phyloP scores from a whole-genome alignment of 2,888 invertebrate genomes.

The Opisthograptis luteolata region DNA sequence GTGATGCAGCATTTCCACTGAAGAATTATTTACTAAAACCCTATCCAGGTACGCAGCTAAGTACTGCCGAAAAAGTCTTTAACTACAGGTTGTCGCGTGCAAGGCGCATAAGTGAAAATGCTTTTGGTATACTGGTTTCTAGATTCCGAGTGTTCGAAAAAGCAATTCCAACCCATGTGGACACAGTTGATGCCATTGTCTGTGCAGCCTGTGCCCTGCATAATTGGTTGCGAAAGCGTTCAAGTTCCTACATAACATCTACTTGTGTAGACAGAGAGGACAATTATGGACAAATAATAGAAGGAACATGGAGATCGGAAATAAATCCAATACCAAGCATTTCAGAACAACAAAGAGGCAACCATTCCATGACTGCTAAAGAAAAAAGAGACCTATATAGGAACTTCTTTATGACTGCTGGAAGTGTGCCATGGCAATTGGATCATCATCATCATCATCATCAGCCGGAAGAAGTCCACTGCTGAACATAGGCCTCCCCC shows the following conservation, averaged over 20 bases:
- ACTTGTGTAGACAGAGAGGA: slow-evolving; percentile 28
- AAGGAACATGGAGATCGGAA: slow-evolving; percentile 27
- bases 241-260: slow-evolving; percentile 22
- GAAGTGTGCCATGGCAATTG: no score
- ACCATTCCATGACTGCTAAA: background rate
- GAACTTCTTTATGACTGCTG: no score
- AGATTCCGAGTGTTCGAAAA: slow-evolving; percentile 29
- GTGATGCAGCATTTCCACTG: slow-evolving; percentile 30
- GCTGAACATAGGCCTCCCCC: no score
- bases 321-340: no score
- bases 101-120: no score
- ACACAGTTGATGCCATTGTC: slow-evolving; percentile 23
- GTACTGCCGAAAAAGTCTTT: slow-evolving; percentile 3
- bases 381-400: no score
- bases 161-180: slow-evolving; percentile 22
- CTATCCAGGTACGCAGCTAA: slow-evolving; percentile 8
- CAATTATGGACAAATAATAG: slow-evolving; percentile 19
- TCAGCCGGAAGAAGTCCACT: no score
- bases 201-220: slow-evolving; percentile 28
- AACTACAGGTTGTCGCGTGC: slow-evolving; percentile 9
- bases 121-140: slow-evolving; percentile 20
- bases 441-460: no score
- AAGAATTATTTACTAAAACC: slow-evolving; percentile 11
- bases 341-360: background rate
- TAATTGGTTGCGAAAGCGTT: slow-evolving; percentile 30